Base-by-base conservation (phyloP, 2,888 invertebrate species). In the Notodonta ziczac region DNA sequence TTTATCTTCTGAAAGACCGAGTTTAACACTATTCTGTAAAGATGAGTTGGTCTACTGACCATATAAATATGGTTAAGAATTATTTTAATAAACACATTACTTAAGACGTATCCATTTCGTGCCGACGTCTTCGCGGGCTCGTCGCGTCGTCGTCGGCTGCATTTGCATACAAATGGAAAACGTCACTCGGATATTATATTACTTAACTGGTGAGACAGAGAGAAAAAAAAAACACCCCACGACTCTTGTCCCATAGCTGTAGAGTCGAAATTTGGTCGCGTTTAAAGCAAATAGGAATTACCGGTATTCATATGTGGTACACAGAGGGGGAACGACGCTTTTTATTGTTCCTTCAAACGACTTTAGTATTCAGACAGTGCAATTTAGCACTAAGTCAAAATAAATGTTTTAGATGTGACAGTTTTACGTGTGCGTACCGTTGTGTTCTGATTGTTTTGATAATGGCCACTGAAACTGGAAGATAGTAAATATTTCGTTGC, bases 111-210 rank as follows among this genome's bases (percentile, higher is more conserved):
- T 75, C 73, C 72, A 74, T 76, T 74, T 61, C 71, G 65, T 65
- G 63, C 59, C 73, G 67, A 59, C 58, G 69, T 61, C 72, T 69
- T 65, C 63, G 64, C 63, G 65, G 52, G 57, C 61, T 67, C 74
- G 72, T 70, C 79, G 69, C 65, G 62, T 61, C 60, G 63, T 57
- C 67, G 65, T 64, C 66, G 71, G 67, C 71, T 81, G 79, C 85
- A 90, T 90, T 90, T 87, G 87, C 90, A 90, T 90, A 87, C 87
- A 90, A 88, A 90, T 90, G 85, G 90, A 87, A 89, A 85, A 80
- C 82, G 89, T 89, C 89, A 84, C 79, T 74, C 65, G 69, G 78
- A 83, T 85, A 86, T 86, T 86, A 87, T 84, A 85, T 83, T 84
- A 82, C 85, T 79, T 80, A 84, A 76, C 76, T 74, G 72, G 76